Base-by-base conservation (phyloP, 2,888 invertebrate species). In the Coecobrya sp. region DNA sequence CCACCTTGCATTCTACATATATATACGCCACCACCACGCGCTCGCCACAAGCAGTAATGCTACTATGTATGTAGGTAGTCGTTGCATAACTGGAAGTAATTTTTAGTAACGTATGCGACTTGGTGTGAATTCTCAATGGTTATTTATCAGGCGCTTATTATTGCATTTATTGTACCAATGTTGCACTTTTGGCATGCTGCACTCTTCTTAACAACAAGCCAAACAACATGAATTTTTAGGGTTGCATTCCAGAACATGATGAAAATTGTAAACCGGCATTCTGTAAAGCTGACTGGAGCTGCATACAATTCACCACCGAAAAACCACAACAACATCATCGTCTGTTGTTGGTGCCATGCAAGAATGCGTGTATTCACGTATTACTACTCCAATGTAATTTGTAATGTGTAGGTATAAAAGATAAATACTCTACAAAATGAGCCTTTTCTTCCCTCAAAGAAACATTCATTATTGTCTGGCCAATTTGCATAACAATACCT, bases 81-180 rank as follows among this genome's bases (percentile, higher is more conserved):
- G 49, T 79, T n/a, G 52, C 4, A 76, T 13, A 25, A 22, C 19
- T 22, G 8, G 10, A 65, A 25, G 65, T 65, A 27, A 59, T 59
- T 81, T n/a, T 30, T 16, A 84, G 25, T 19, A 27, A 65, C 27
- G 88, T 73, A 73, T 79, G 87, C 49, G 49, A 82, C 89, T 89
- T 73, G 89, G 89, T 89, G 89, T 84, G 89, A 89, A 89, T 89
- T 89, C 73, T 89, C 70, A 89, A 84, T 89, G 84, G 70, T 52
- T 84, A 89, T 84, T 89, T 89, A 89, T 70, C 89, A 89, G 70
- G 22, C 89, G 68, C 68, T 89, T 89, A 89, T 79, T 88, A 49
- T 73, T 73, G 76, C 86, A 76, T 70, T 86, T 52, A 49, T 49
- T 79, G 79, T 86, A 22, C 22, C 25, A 49, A 70, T 36, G 36